Base-by-base conservation (phyloP, 2,888 invertebrate genomes). In the Hoplodrina blanda region DNA sequence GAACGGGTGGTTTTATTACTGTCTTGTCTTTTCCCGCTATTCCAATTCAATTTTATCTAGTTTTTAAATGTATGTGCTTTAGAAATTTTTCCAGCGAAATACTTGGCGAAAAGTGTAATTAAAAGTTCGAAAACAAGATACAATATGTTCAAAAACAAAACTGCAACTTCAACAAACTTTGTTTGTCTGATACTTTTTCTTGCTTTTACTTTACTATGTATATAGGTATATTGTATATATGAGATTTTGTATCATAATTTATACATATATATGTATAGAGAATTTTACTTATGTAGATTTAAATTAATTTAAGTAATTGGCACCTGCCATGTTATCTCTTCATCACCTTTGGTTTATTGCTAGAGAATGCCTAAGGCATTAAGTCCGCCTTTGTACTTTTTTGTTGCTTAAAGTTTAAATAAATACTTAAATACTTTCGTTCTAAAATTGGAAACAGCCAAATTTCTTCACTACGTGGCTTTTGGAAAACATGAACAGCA, bases 1-100 rank as follows among this genome's bases (percentile, higher is more conserved):
- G 56, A 62, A 59, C 59, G 17, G 57, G 37, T 52, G 25, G 60
- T 72, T 72, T 61, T 69, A 78, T 60, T 69, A 49, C 54, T 60
- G 10, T 50, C 41, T 54, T 25, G 62, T 13, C 65, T 76, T 49
- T 59, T 57, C 33, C 44, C 8, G 25, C 64, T 50, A 49, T 63
- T 61, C 10, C 4, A 64, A 25, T 63, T 54, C 10, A 4, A 56
- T 41, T 52, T 15, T 46, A 46, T 2, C 17, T 19, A 50, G 4
- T 19, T 50, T 50, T 50, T n/a, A 19, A 50, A 7, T 46, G 17
- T 46, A 15, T 15, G 44, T 46, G 44, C 49, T 49, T 17, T 49
- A 0, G n/a, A 8, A 49, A 7, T 49, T 6, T 49, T n/a, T 49
- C 7, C 6, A n/a, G n/a, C n/a, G 4, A 17, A n/a, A 17, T n/a